Conservation (phyloP, 2,797 vertebrate species). For the Eidolon dupreanum region DNA sequence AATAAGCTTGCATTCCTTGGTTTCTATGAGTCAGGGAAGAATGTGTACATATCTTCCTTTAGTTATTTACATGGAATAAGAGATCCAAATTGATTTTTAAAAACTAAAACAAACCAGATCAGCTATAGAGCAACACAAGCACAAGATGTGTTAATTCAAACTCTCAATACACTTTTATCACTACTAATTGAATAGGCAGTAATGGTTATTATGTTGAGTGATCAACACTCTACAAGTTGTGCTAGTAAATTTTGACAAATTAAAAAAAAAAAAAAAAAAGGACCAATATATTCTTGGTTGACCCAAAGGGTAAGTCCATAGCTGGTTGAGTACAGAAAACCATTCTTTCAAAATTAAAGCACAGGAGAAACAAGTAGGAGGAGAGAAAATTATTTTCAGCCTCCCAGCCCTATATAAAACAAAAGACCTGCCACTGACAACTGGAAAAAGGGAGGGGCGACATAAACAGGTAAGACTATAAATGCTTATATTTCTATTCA, state of each 20-base stretch:
- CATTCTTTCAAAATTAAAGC: slow-evolving; percentile 51
- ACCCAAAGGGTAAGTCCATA: neutral
- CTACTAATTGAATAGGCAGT: neutral
- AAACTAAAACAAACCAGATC: neutral
- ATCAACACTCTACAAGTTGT: neutral
- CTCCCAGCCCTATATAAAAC: neutral
- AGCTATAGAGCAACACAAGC: neutral
- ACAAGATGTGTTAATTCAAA: neutral
- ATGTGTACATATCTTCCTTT: neutral
- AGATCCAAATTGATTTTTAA: neutral
- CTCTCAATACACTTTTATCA: neutral
- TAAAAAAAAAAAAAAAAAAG: neutral
- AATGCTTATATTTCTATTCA: neutral
- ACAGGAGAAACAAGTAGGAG: neutral
- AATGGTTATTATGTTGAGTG: neutral
- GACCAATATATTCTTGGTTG: neutral
- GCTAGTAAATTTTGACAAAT: neutral
- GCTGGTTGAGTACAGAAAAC: neutral
- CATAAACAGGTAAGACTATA: neutral
- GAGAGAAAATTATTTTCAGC: neutral
- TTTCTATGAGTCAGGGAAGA: neutral
- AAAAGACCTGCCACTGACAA: neutral
- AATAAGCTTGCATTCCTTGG: neutral
- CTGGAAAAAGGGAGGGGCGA: neutral
- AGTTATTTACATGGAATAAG: neutral